Evolutionary conservation across 2,797 vertebrate genomes (phyloP).

Genomic region (Crax fasciolata): DNA sequence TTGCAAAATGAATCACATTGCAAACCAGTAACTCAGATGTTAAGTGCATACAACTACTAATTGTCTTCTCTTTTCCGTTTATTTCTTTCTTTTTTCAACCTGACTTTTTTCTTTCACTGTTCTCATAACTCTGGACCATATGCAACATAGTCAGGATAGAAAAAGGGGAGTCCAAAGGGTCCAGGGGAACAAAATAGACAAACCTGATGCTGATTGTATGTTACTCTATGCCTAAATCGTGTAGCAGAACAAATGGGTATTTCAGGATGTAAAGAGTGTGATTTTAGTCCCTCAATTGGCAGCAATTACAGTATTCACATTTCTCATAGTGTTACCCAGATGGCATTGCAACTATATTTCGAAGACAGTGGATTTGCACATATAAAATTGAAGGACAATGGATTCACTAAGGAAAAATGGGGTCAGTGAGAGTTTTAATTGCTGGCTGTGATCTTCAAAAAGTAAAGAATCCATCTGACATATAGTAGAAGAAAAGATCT

Average conservation of each 20-base stretch:
- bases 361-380: background rate
- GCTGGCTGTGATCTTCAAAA: rapidly evolving
- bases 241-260: background rate
- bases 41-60: background rate
- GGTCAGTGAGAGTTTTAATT: background rate
- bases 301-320: background rate
- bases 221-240: background rate
- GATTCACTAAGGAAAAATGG: background rate
- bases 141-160: background rate
- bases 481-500: background rate
- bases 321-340: background rate
- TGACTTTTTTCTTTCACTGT: background rate
- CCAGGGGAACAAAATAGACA: background rate
- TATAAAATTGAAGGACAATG: background rate
- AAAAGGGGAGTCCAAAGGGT: background rate
- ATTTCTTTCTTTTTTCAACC: background rate
- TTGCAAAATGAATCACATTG: background rate
- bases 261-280: background rate
- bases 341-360: background rate
- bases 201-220: background rate
- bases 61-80: background rate
- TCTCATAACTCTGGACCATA: background rate
- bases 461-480: background rate
- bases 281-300: background rate
- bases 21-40: background rate